Percentiles rank a stretch among this genome's conserved stretches.
These are phyloP conservation scores for Atopsyche davidsoni DNA, from an alignment of 1,140 invertebrate species.

Conservation along the genomic window DNA sequence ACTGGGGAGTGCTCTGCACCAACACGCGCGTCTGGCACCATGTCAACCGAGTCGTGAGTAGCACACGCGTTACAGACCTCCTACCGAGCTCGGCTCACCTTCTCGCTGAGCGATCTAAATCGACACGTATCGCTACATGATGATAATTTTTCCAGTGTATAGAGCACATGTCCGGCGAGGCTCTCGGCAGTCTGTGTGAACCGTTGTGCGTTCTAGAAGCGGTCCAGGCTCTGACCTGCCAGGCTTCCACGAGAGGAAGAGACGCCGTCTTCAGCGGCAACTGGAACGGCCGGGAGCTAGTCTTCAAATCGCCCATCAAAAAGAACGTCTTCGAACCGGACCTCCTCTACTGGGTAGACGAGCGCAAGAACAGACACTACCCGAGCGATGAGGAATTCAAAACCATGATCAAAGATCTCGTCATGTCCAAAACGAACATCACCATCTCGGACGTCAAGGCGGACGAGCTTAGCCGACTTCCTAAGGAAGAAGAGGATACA, in stretches of 20 bases:
- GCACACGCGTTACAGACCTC: background rate
- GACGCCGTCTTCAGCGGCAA: constrained; percentile 53
- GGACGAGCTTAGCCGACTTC: constrained; percentile 42
- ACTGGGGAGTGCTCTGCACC: constrained; percentile 53
- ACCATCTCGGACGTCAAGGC: constrained; percentile 44
- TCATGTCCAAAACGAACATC: constrained; percentile 50
- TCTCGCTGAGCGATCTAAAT: background rate
- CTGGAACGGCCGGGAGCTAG: constrained; percentile 47
- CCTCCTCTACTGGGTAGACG: constrained; percentile 47
- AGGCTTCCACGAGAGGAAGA: constrained; percentile 51
- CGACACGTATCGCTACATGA: background rate
- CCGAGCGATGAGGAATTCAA: constrained; percentile 50
- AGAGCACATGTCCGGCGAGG: constrained; percentile 43
- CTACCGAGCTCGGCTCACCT: background rate
- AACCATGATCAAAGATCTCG: constrained; percentile 45
- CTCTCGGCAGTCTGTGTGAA: constrained; percentile 52
- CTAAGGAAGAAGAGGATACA: constrained; percentile 36
- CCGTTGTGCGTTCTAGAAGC: constrained; percentile 49
- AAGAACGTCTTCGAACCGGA: constrained; percentile 34
- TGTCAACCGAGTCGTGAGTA: constrained; percentile 51
- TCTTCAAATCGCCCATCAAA: constrained; percentile 50
- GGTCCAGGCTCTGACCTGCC: constrained; percentile 50
- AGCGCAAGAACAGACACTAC: constrained; percentile 46
- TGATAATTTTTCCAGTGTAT: constrained; percentile 47
- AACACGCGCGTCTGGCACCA: constrained; percentile 51